A percentile compares a stretch with the other conserved stretches of the same genome.
Conservation (phyloP, 2,888 invertebrate genomes). For the Drosophila mettleri region DNA sequence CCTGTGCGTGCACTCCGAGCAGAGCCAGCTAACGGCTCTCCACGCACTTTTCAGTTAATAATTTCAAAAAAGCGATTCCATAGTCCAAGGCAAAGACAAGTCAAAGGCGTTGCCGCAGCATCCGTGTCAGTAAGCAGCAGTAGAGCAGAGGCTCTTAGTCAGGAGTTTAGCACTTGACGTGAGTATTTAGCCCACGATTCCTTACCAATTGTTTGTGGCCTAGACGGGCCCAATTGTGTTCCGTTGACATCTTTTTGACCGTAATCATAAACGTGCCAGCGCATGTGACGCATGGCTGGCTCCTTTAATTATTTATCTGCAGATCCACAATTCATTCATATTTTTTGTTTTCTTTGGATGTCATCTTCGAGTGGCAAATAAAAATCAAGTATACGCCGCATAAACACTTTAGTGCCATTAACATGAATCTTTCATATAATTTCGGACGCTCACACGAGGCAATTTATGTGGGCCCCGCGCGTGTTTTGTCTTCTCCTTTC, state of each 20-base stretch:
- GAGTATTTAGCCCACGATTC: constrained; percentile 27
- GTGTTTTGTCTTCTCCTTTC: neutral
- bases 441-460: constrained; percentile 8
- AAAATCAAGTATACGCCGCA: constrained; percentile 48
- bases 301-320: constrained; percentile 40
- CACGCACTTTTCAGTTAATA: constrained; percentile 44
- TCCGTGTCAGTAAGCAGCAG: neutral
- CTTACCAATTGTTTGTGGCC: neutral
- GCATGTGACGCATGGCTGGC: constrained; percentile 18
- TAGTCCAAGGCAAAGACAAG: neutral
- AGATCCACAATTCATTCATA: neutral
- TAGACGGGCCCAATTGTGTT: neutral
- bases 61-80: constrained; percentile 51
- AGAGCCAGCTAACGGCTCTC: constrained; percentile 15
- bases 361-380: neutral
- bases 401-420: constrained; percentile 49
- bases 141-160: neutral
- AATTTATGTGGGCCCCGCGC: constrained; percentile 5
- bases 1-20: constrained; percentile 7
- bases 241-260: constrained; percentile 11
- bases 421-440: constrained; percentile 59
- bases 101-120: constrained; percentile 16
- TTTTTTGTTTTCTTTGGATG: neutral
- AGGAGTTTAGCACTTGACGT: constrained; percentile 20
- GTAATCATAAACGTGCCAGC: constrained; percentile 15